phyloP scores from a whole-genome alignment of 2,888 invertebrate genomes.

The Drosophila yooni region DNA sequence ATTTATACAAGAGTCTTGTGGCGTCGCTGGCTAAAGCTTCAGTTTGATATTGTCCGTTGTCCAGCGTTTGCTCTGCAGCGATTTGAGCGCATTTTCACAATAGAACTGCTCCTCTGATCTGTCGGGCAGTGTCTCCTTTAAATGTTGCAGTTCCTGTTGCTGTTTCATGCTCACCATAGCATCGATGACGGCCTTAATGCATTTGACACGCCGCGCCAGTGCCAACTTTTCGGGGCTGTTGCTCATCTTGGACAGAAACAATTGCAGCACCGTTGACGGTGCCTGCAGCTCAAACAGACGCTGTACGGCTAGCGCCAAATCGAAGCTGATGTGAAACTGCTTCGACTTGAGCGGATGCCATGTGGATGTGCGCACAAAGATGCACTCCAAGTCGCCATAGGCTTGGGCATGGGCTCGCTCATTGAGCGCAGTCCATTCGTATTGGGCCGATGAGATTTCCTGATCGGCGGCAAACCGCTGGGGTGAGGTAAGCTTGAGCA shows the following conservation, averaged over 20 bases:
- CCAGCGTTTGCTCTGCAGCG: constrained; percentile 83
- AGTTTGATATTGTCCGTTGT: constrained; percentile 83
- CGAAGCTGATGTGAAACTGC: constrained; percentile 84
- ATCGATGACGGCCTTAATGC: constrained; percentile 82
- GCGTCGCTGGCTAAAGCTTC: constrained; percentile 63
- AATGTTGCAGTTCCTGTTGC: constrained; percentile 76
- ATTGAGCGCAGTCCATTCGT: constrained; percentile 89
- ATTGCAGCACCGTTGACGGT: constrained; percentile 81
- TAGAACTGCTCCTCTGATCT: constrained; percentile 89
- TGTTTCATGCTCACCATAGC: constrained; percentile 83
- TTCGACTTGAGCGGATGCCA: constrained; percentile 84
- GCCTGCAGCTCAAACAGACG: constrained; percentile 82
- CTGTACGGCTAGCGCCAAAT: constrained; percentile 81
- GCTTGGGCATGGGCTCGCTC: constrained; percentile 84
- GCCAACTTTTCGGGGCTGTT: constrained; percentile 81
- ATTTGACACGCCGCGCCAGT: constrained; percentile 82
- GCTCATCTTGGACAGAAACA: constrained; percentile 82
- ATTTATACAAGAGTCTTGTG: constrained; percentile 56
- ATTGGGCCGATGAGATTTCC: constrained; percentile 87
- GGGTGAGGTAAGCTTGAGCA: constrained; percentile 74
- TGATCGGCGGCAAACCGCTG: constrained; percentile 81
- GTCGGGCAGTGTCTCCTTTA: constrained; percentile 76
- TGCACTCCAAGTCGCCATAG: constrained; percentile 82
- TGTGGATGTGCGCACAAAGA: constrained; percentile 80
- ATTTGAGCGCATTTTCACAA: constrained; percentile 89